A percentile compares a stretch with the other conserved stretches of the same genome.
These are phyloP conservation scores for Sphaeridia pumilis DNA, from an alignment of 2,888 invertebrate species.

Conservation along the genomic window DNA sequence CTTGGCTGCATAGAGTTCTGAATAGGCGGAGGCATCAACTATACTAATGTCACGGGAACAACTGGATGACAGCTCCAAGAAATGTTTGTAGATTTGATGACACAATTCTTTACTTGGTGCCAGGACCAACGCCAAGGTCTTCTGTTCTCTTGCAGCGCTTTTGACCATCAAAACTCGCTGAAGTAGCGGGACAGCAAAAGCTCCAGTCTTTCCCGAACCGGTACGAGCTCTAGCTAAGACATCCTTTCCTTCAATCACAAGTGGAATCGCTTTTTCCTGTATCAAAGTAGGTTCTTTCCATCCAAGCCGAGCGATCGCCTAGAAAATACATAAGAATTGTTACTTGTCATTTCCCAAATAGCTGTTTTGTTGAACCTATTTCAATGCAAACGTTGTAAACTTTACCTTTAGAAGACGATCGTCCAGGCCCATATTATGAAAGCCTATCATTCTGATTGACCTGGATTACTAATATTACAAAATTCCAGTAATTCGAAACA, in stretches of 20 bases:
- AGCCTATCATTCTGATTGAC: constrained; percentile 47
- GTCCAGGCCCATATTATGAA: constrained; percentile 88
- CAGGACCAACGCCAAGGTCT: constrained; percentile 63
- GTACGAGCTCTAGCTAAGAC: constrained; percentile 87
- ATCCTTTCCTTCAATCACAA: constrained; percentile 90
- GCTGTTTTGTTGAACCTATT: no score
- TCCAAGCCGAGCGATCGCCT: constrained; percentile 80
- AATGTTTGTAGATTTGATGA: constrained; percentile 53
- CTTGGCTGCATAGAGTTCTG: constrained; percentile 58
- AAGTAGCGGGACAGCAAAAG: constrained; percentile 84
- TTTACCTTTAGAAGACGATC: constrained; percentile 78
- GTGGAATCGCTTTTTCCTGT: constrained; percentile 88
- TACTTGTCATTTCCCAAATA: no score
- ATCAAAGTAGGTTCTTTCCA: constrained; percentile 90
- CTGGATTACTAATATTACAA: no score
- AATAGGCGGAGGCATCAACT: constrained; percentile 67
- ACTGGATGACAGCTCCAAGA: constrained; percentile 63
- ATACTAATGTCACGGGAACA: constrained; percentile 75
- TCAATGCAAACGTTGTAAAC: not conserved
- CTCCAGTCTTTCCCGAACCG: constrained; percentile 97
- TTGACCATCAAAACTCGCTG: constrained; percentile 75
- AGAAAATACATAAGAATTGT: no score
- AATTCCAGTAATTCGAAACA: no score
- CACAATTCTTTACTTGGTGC: constrained; percentile 91
- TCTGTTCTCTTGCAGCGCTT: constrained; percentile 56